Percentiles rank a stretch among this genome's conserved stretches.
Conservation (phyloP, 2,113 vertebrate genomes). For the Aegithalos caudatus region DNA sequence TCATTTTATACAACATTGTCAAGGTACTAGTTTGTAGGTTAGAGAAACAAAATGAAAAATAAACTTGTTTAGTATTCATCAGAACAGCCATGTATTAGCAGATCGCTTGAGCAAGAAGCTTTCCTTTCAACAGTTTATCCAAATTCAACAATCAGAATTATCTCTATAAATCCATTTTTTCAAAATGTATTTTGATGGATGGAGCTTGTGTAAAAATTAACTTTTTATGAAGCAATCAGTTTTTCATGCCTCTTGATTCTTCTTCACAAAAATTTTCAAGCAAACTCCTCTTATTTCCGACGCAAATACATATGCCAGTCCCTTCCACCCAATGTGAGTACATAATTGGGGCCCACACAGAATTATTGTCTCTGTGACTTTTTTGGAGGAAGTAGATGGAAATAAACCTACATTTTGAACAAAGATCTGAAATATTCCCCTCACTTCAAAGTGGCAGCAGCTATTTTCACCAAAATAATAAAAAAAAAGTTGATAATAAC, state of each 20-base stretch:
- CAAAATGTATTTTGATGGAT: not conserved
- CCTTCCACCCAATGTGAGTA: not conserved
- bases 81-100: not conserved
- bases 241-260: not conserved
- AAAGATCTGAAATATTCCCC: not conserved
- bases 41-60: not conserved
- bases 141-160: not conserved
- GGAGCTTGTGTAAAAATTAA: not conserved
- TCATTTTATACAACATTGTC: not conserved
- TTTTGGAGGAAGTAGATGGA: not conserved
- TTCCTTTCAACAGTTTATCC: not conserved
- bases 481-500: not conserved
- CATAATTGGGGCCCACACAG: not conserved
- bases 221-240: not conserved
- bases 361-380: not conserved
- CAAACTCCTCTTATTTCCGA: not conserved
- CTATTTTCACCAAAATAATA: not conserved
- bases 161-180: not conserved
- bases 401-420: not conserved
- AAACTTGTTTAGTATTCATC: not conserved
- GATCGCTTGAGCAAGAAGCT: not conserved
- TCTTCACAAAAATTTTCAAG: not conserved
- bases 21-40: not conserved
- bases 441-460: not conserved
- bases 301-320: rapidly evolving